Conservation (phyloP, 2,113 vertebrate species). For the Martes martes region DNA sequence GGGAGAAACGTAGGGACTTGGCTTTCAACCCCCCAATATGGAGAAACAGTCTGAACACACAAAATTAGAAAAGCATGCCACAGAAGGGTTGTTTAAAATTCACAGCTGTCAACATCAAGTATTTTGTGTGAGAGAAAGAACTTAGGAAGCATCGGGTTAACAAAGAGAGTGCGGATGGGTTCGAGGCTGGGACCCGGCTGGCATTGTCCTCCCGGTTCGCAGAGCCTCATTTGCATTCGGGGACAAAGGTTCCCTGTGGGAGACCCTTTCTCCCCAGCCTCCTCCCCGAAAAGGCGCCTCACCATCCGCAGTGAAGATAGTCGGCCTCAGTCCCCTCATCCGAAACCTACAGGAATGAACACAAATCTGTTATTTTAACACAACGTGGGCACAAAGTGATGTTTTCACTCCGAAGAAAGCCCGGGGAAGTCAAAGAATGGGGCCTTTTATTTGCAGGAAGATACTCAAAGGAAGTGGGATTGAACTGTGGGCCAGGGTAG, state of each 20-base stretch:
- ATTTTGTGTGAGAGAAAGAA: slow-evolving; percentile 81
- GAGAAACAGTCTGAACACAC: slow-evolving; percentile 82
- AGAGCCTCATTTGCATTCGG: slow-evolving; percentile 89
- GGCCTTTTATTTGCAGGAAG: slow-evolving; percentile 80
- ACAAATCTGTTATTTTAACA: slow-evolving; percentile 83
- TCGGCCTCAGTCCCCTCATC: slow-evolving; percentile 62
- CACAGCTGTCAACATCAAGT: slow-evolving; percentile 82
- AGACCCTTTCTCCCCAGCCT: slow-evolving; percentile 80
- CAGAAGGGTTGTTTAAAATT: slow-evolving; percentile 83
- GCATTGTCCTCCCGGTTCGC: slow-evolving; percentile 77
- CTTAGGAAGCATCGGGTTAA: slow-evolving; percentile 77
- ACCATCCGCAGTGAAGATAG: slow-evolving; percentile 20
- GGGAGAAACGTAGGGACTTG: slow-evolving; percentile 78
- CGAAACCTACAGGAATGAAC: slow-evolving; percentile 79
- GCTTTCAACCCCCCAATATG: slow-evolving; percentile 52
- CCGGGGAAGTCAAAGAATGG: slow-evolving; percentile 74
- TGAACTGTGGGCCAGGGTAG: slow-evolving; percentile 74
- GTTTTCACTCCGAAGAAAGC: slow-evolving; percentile 76
- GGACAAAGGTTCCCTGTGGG: slow-evolving; percentile 86
- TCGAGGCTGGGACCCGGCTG: slow-evolving; percentile 62
- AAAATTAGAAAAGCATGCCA: slow-evolving; percentile 84
- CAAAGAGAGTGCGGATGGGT: slow-evolving; percentile 77
- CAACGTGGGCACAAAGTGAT: slow-evolving; percentile 74
- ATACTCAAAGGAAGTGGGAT: slow-evolving; percentile 74
- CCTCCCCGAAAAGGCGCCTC: slow-evolving; percentile 75